Evolutionary conservation across 2,113 vertebrate genomes (phyloP), one percentile per base, ranked within the genome.

Genomic region (Poeciliopsis prolifica): DNA sequence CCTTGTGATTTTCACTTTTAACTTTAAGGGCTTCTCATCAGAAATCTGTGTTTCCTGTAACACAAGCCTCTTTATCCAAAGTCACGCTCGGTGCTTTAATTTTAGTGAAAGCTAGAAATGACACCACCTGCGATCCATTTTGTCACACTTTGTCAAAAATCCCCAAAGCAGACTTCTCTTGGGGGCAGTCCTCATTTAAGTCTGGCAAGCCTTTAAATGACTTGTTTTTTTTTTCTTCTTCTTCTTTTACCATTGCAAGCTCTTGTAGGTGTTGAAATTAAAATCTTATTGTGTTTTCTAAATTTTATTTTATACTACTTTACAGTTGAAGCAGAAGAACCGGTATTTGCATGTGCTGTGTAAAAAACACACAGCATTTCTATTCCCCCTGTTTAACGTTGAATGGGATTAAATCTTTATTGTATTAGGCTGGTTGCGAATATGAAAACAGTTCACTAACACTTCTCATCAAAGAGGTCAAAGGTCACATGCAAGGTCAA

Each of bases 151-250:
- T 83, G 62, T 61, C 60, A 73, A 78, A 80, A 77, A 86, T 91
- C 84, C 81, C 68, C 5, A 58, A 76, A 75, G 79, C 71, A 51
- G 35, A 22, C 77, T 81, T 74, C 86, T 89, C 85, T 42, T 60
- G 81, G 80, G 86, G 22, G 64, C 68, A 87, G 86, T 76, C 75
- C 88, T 87, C 79, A 86, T 86, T 87, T 68, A 89, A 65, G 67
- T 82, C 61, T 68, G 58, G 68, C 82, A 61, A 28, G 65, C 71
- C 44, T 33, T 35, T 14, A 67, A 71, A 71, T 17, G 30, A 7
- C 71, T 63, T 24, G 58, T 0, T 63, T 10, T 35, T 8, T 35
- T 35, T 8, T 35, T 37, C 29, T 29, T 29, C 29, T 29, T 29
- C 29, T 37, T 11, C 10, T 11, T 84, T 73, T 40, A 51, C 48